Evolutionary conservation across 2,113 vertebrate genomes (phyloP), one percentile per base, ranked within the genome.

Genomic region (Tapirus terrestris): DNA sequence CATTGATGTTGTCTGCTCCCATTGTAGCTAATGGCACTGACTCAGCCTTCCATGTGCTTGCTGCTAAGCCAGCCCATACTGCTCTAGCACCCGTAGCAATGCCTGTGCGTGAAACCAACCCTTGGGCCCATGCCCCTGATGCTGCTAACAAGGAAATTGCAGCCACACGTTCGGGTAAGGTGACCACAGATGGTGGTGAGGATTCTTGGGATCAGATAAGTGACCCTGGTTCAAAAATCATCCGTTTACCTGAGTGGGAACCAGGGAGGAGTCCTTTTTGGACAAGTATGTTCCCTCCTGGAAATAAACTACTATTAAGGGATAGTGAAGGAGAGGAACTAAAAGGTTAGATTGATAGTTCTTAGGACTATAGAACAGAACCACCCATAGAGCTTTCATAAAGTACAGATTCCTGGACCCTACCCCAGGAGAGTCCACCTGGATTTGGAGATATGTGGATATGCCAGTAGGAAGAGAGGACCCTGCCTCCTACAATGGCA

Each of bases 21-120:
- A 98, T 99, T 99, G 98, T 99, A 99, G 99, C 99, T 99, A 99
- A 99, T 98, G 99, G 99, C 98, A 99, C 99, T 98, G 98, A 98
- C 98, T 98, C 99, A 98, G 98, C 98, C 99, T 99, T 99, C 99
- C 99, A 98, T 98, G 98, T 99, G 97, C 99, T 99, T 98, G 98
- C 99, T 98, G 98, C 98, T 99, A 99, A 98, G 98, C 99, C 99
- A 98, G 97, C 98, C 96, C 98, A 98, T 98, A 98, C 99, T 97
- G 99, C 99, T 98, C 98, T 99, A 97, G 98, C 99, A 96, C 98
- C 99, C 84, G 99, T 99, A 95, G 99, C 99, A 96, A 98, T 99
- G 98, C 99, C 99, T 94, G 99, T 99, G 94, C 99, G 99, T 98
- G 99, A 99, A 97, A 99, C 99, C 99, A 99, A 99, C 99, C 99